A percentile compares a stretch with the other conserved stretches of the same genome.
Conservation (phyloP, 2,113 vertebrate genomes). For the Symphodus melops region DNA sequence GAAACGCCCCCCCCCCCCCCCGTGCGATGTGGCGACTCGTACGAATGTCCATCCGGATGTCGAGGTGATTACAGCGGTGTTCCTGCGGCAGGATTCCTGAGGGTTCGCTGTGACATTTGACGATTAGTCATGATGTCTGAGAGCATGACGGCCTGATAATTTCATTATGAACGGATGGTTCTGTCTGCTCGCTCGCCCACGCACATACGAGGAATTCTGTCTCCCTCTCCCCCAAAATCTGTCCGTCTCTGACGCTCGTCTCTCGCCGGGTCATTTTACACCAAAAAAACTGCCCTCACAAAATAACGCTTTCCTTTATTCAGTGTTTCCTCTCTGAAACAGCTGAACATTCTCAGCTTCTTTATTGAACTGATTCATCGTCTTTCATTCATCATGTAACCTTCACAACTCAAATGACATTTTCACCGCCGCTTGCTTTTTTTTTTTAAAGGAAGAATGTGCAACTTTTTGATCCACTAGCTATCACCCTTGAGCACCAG, state of each 20-base stretch:
- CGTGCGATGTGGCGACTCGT: constrained; percentile 13
- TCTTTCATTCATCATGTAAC: too few species aligned
- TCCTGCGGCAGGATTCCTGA: constrained; percentile 55
- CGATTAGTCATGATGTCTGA: constrained; percentile 66
- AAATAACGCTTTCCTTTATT: background rate
- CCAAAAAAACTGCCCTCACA: background rate
- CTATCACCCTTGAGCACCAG: too few species aligned
- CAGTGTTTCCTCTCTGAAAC: background rate
- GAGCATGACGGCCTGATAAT: constrained; percentile 55
- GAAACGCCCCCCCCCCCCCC: constrained; percentile 34
- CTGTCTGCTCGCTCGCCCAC: constrained; percentile 37
- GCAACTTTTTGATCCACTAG: too few species aligned
- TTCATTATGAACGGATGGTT: constrained; percentile 59
- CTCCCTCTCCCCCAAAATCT: background rate
- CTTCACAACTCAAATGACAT: too few species aligned
- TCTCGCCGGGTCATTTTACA: background rate
- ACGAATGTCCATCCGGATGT: constrained; percentile 61
- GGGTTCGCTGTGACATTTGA: constrained; percentile 65
- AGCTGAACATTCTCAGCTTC: background rate
- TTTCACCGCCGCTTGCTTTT: too few species aligned
- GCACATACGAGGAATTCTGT: constrained; percentile 41
- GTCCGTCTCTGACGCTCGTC: background rate
- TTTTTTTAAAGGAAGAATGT: too few species aligned
- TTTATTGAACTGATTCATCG: background rate
- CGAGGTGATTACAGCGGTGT: constrained; percentile 67